Percentiles rank a stretch among this genome's conserved stretches.
phyloP scores from a whole-genome alignment of 2,797 vertebrate genomes.

The Dendrocincla fuliginosa region DNA sequence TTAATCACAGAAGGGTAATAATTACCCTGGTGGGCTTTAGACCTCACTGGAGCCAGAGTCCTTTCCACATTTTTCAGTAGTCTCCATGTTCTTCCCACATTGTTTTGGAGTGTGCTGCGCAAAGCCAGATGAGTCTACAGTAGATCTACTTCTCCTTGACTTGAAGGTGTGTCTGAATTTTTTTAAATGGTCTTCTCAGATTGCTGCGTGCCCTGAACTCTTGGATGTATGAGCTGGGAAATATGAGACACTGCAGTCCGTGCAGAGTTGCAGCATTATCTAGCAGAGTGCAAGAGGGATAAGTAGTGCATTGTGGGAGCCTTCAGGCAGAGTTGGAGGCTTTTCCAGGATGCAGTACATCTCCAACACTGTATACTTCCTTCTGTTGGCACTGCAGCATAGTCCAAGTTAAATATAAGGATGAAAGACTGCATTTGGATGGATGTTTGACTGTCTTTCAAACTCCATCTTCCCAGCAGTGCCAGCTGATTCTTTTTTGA shows the following conservation, averaged over 20 bases:
- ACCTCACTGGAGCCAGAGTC: background rate
- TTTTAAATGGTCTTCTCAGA: background rate
- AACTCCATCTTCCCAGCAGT: background rate
- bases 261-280: background rate
- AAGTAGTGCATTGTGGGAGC: background rate
- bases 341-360: fast-evolving
- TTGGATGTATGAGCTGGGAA: background rate
- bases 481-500: background rate
- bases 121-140: background rate
- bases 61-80: background rate
- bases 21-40: background rate
- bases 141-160: background rate
- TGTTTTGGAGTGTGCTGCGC: background rate
- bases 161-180: background rate
- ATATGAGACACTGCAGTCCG: background rate
- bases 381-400: background rate
- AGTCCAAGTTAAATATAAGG: background rate
- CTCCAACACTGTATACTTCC: background rate
- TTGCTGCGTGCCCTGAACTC: fast-evolving
- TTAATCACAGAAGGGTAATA: background rate
- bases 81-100: background rate
- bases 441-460: background rate
- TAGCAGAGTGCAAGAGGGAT: background rate
- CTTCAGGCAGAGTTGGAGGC: fast-evolving
- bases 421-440: background rate